phyloP scores from a whole-genome alignment of 1,140 invertebrate genomes.

The Heliconius congener region DNA sequence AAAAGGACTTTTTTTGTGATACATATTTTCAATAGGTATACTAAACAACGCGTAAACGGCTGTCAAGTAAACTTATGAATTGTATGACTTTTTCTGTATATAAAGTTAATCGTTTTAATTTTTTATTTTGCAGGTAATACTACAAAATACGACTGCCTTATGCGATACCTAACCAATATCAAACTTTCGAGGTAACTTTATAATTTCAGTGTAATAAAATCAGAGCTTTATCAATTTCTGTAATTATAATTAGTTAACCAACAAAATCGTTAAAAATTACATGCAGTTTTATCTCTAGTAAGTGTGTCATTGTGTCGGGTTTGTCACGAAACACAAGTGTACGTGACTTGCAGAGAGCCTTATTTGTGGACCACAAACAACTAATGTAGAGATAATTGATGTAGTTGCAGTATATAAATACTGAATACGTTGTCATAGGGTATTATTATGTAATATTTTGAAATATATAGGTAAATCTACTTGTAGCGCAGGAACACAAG shows the following conservation, averaged over 20 bases:
- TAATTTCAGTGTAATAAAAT: background rate
- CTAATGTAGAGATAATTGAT: background rate
- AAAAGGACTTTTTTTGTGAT: too few relatives aligned
- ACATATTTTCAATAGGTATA: too few relatives aligned
- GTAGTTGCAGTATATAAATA: background rate
- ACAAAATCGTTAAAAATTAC: background rate
- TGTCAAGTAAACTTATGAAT: too few relatives aligned
- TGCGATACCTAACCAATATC: background rate
- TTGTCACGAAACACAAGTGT: constrained; percentile 35
- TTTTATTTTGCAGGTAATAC: constrained; percentile 5
- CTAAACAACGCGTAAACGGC: too few relatives aligned
- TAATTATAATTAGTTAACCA: too few relatives aligned
- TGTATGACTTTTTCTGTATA: background rate
- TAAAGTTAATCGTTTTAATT: background rate
- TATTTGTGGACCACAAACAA: constrained; percentile 22
- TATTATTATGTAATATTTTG: too few relatives aligned
- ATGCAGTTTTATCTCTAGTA: constrained; percentile 17
- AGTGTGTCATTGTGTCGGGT: constrained; percentile 29
- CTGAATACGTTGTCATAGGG: too few relatives aligned
- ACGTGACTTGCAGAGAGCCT: constrained; percentile 27
- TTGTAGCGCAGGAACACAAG: too few relatives aligned
- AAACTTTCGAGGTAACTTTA: too few relatives aligned
- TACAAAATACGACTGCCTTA: background rate
- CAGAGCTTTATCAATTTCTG: background rate
- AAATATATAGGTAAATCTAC: too few relatives aligned